Conservation (phyloP, 2,113 vertebrate genomes). For the Alexandromys fortis region DNA sequence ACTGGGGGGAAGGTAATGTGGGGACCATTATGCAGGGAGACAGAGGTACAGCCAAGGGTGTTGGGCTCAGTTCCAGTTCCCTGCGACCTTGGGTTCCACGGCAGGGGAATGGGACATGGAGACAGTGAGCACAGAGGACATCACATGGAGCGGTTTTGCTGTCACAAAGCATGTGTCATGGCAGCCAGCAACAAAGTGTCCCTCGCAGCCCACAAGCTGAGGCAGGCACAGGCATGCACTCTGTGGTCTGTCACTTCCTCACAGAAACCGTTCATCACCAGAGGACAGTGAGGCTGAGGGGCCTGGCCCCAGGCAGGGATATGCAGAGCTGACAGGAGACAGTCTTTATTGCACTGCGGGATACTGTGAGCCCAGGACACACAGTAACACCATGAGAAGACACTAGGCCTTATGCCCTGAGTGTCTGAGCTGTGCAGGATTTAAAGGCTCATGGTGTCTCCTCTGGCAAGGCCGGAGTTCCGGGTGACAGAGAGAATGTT, state of each 20-base stretch:
- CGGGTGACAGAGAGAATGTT: background rate
- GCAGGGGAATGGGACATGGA: no score
- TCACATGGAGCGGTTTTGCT: background rate
- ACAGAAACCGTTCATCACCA: background rate
- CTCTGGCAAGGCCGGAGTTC: background rate
- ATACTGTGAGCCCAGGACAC: background rate
- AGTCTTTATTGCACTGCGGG: background rate
- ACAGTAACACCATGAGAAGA: background rate
- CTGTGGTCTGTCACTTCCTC: background rate
- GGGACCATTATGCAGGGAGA: no score
- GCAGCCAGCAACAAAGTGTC: background rate
- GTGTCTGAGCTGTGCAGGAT: no score
- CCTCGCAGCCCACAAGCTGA: background rate
- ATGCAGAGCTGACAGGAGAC: background rate
- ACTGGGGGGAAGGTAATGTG: background rate
- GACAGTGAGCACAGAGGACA: background rate
- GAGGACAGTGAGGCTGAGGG: background rate
- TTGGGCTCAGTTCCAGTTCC: background rate
- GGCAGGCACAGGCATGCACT: background rate
- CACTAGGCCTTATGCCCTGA: no score
- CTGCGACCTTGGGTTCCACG: background rate
- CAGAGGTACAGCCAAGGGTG: background rate
- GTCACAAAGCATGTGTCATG: background rate
- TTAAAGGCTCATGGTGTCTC: background rate
- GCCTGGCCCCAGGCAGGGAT: background rate